phyloP scores from a whole-genome alignment of 2,113 vertebrate species.

The Cebus imitator region DNA sequence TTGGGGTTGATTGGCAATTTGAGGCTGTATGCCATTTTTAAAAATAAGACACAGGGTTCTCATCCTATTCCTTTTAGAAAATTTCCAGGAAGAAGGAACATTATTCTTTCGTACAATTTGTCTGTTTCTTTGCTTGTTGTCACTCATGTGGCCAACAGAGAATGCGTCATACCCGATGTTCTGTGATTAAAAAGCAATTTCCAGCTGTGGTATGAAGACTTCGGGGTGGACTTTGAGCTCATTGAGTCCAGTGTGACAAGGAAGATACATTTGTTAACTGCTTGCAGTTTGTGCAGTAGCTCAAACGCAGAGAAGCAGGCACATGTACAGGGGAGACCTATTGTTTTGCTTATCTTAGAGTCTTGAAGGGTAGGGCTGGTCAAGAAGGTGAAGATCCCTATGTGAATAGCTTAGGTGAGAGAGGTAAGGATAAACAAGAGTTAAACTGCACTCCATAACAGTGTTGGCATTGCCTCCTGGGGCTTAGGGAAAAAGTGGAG shows the following conservation, averaged over 20 bases:
- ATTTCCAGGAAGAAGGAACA: background rate
- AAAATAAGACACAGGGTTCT: background rate
- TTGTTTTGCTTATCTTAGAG: background rate
- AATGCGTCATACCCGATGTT: background rate
- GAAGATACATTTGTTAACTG: background rate
- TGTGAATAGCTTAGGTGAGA: background rate
- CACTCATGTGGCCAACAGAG: background rate
- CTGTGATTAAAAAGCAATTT: background rate
- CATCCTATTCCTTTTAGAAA: background rate
- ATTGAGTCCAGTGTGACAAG: background rate
- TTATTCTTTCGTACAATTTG: background rate
- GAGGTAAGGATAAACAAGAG: background rate
- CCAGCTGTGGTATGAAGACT: background rate
- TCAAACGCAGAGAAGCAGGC: background rate
- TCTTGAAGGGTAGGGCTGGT: background rate
- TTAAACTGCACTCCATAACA: background rate
- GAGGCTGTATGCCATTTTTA: background rate
- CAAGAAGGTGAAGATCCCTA: background rate
- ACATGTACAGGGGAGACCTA: background rate
- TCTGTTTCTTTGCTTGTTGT: background rate
- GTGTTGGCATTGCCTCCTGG: background rate
- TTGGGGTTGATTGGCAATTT: background rate
- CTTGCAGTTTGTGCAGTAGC: background rate
- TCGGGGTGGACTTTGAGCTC: background rate
- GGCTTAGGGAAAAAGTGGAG: background rate